Evolutionary conservation across 2,888 invertebrate genomes (phyloP).

Genomic region (Falcaria lacertinaria): DNA sequence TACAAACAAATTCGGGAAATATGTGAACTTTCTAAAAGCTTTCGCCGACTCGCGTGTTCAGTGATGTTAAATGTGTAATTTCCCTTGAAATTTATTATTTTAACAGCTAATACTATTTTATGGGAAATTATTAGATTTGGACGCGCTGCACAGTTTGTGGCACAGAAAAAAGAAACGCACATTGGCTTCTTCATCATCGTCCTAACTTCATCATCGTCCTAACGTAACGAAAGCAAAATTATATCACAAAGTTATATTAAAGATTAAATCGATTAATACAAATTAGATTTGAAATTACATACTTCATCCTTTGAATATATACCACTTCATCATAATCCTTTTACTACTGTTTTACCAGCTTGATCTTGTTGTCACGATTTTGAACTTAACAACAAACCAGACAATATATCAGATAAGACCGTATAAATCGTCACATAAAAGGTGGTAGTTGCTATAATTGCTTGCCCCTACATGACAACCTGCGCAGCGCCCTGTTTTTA

Average conservation of each 20-base stretch:
- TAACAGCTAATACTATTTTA: not conserved
- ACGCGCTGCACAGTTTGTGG: slow-evolving; percentile 6
- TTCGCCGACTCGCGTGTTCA: slow-evolving; percentile 34
- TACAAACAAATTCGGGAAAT: slow-evolving; percentile 31
- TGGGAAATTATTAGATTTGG: not conserved
- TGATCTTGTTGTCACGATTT: not conserved
- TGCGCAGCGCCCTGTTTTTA: slow-evolving; percentile 28
- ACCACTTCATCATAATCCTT: no score
- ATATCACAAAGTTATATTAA: no score
- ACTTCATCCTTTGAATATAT: no score
- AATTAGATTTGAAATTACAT: no score
- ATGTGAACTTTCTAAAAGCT: slow-evolving; percentile 36
- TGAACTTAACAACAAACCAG: not conserved
- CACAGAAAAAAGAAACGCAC: not conserved
- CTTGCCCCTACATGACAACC: slow-evolving; percentile 23
- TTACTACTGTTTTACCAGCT: no score
- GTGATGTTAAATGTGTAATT: slow-evolving; percentile 26
- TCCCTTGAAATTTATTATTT: slow-evolving; percentile 29
- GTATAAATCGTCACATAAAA: not conserved
- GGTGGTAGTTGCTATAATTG: slow-evolving; percentile 15
- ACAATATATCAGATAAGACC: not conserved
- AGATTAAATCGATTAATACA: no score
- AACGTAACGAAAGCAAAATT: no score
- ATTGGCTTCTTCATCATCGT: no score
- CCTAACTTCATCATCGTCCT: no score